Evolutionary conservation across 1,140 invertebrate species (phyloP), one percentile per base, ranked within the genome.

Genomic region (Ips nitidus): DNA sequence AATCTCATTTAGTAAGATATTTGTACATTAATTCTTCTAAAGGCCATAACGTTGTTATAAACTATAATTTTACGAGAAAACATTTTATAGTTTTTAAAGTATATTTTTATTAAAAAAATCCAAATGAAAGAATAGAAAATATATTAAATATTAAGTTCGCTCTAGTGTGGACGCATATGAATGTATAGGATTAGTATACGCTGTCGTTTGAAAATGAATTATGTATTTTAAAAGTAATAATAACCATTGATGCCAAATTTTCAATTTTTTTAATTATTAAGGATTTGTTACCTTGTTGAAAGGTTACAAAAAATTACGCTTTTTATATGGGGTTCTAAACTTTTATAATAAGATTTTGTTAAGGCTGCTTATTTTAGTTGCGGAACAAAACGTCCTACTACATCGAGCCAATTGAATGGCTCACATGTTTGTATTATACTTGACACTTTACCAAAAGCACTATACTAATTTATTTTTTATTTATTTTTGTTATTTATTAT

Each of bases 241-340:
- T 60, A 68, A 42, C 59, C 74, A 71, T 72, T 73, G 75, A 79
- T 79, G 77, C 77, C 77, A 79, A 79, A 79, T 79, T 77, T 77
- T 75, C 75, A 75, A 73, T 22, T 50, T 50, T 50, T 50, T 50
- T 22, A 50, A 50, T 50, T 50, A 50, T 69, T 58, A 66, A 70
- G 69, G 64, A 40, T 57, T 42, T 45, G 8, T n/a, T 22, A 2
- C 42, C 37, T 65, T 41, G 38, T 40, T n/a, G 42, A 42, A 39
- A 47, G 42, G 42, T 62, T n/a, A 47, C 39, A 62, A 62, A 7
- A 62, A 50, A 62, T 39, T 62, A 43, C n/a, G 37, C 22, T 61
- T 66, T 66, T 22, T 22, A 22, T 22, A 22, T 22, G 22, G 22
- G 22, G 22, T 22, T 22, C 22, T 22, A 22, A 22, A 22, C 22